phyloP scores from a whole-genome alignment of 2,888 invertebrate genomes.

The Lydus trimaculatus region DNA sequence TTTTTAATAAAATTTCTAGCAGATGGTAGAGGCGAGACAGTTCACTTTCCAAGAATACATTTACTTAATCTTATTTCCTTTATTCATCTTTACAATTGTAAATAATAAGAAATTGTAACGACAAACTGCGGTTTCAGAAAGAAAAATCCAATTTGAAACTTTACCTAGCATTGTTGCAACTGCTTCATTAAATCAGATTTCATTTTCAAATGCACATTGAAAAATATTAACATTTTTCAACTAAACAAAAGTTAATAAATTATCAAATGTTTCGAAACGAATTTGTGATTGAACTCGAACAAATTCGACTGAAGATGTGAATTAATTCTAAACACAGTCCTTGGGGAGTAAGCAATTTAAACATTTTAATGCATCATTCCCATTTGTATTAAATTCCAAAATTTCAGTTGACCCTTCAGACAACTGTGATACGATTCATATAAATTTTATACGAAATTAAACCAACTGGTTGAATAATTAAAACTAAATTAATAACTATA shows the following conservation, averaged over 20 bases:
- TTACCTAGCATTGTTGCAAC: conserved; percentile 37
- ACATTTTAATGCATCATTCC: conserved; percentile 46
- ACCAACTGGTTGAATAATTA: not conserved
- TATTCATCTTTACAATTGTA: not conserved
- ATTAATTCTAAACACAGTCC: conserved; percentile 26
- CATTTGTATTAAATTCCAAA: not conserved
- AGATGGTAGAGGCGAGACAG: conserved; percentile 41
- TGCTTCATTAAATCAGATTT: conserved; percentile 39
- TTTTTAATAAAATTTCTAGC: conserved; percentile 45
- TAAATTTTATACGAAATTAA: not conserved
- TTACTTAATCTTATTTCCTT: not conserved
- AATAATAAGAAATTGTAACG: not conserved
- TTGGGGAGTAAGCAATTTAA: conserved; percentile 45
- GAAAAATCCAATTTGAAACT: conserved; percentile 40
- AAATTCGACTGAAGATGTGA: too few species aligned
- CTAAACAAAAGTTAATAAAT: too few species aligned
- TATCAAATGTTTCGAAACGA: too few species aligned
- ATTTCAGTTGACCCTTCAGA: not conserved
- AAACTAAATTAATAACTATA: conserved; percentile 1
- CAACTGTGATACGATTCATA: not conserved
- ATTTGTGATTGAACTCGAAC: too few species aligned
- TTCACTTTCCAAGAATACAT: conserved; percentile 33
- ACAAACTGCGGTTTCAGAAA: not conserved
- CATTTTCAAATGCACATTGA: conserved; percentile 14
- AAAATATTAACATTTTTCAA: not conserved